Percentiles rank a stretch among this genome's conserved stretches.
phyloP scores from a whole-genome alignment of 2,888 invertebrate genomes.

The Petrophora chlorosata region DNA sequence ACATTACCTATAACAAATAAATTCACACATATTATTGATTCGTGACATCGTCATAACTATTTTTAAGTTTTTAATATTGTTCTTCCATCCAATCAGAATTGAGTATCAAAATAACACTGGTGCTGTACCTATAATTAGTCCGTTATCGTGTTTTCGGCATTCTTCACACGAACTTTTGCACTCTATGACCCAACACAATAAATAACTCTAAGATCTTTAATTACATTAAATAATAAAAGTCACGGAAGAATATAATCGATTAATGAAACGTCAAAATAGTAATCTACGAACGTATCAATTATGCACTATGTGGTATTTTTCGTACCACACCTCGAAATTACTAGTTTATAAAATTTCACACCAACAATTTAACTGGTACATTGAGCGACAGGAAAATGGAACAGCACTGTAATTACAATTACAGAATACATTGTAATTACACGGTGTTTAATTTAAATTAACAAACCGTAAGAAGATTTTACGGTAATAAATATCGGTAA shows the following conservation, averaged over 20 bases:
- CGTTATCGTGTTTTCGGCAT: constrained; percentile 5
- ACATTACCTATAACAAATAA: no score
- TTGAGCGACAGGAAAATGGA: constrained; percentile 62
- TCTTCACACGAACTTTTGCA: constrained; percentile 25
- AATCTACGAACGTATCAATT: constrained; percentile 32
- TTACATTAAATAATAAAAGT: constrained; percentile 22
- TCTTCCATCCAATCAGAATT: no score
- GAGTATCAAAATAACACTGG: no score
- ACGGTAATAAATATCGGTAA: constrained; percentile 61
- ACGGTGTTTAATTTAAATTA: constrained; percentile 70
- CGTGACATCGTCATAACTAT: no score
- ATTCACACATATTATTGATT: no score
- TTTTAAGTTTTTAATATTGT: no score
- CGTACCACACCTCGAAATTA: constrained; percentile 41
- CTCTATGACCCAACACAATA: constrained; percentile 11
- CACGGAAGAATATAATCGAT: constrained; percentile 28
- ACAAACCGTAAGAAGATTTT: constrained; percentile 66
- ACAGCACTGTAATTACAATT: constrained; percentile 48
- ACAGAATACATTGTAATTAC: constrained; percentile 59
- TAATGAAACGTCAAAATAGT: constrained; percentile 36
- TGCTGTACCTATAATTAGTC: not conserved
- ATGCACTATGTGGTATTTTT: constrained; percentile 33
- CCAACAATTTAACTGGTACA: constrained; percentile 58
- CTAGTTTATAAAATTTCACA: constrained; percentile 48
- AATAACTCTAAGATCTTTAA: constrained; percentile 21